These are phyloP conservation scores for Mesembrinibis cayennensis DNA, from an alignment of 2,113 vertebrate genomes.

Conservation along the genomic window DNA sequence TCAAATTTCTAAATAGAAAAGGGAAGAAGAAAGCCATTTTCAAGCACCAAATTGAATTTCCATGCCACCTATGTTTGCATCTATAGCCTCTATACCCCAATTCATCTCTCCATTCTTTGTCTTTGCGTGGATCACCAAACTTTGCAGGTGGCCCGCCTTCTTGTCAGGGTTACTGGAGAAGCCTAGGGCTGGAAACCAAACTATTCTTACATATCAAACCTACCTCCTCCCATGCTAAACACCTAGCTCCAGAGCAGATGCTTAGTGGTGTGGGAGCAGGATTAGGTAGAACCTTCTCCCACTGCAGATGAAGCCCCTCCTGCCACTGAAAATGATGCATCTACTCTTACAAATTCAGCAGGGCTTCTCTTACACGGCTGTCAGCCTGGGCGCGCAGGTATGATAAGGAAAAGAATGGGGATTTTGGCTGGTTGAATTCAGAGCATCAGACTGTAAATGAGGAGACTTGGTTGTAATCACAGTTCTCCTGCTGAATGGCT, in stretches of 20 bases:
- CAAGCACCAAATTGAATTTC: background rate
- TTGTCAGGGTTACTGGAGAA: background rate
- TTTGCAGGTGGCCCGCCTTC: background rate
- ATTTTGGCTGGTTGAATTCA: background rate
- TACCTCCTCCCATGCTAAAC: background rate
- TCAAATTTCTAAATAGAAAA: background rate
- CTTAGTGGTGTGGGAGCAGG: background rate
- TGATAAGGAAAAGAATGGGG: background rate
- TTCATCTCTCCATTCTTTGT: background rate
- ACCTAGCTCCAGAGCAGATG: background rate
- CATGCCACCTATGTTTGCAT: rapidly evolving
- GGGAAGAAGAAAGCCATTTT: background rate
- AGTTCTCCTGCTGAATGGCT: background rate
- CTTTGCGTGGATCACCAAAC: rapidly evolving
- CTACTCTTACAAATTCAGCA: background rate
- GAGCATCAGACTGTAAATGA: background rate
- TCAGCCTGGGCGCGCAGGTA: background rate
- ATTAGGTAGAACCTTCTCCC: background rate
- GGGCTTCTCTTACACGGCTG: background rate
- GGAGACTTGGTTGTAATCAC: background rate
- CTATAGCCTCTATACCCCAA: background rate
- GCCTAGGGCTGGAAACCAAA: background rate
- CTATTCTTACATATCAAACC: background rate
- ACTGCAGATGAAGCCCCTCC: background rate
- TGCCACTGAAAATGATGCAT: background rate